These are phyloP conservation scores for Corella eumyota DNA, from an alignment of 23 tunicate species.

Conservation along the genomic window DNA sequence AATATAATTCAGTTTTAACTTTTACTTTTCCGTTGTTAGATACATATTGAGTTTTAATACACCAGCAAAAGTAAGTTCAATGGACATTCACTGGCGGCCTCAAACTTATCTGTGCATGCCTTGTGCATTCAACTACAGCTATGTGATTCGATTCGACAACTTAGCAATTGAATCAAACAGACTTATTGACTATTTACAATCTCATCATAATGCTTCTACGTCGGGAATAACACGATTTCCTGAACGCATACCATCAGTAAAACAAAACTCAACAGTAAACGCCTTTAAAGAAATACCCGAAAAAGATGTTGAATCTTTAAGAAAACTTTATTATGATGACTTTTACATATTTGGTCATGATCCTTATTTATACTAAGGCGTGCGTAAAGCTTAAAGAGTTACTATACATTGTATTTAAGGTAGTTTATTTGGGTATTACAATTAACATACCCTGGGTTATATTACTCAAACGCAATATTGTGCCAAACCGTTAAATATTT, in stretches of 20 bases:
- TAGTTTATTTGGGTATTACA: too few species aligned
- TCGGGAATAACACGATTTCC: slow-evolving; percentile 27
- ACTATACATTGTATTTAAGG: too few species aligned
- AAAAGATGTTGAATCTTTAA: slow-evolving; percentile 10
- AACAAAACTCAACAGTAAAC: slow-evolving; percentile 1
- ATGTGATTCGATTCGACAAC: slow-evolving; percentile 50
- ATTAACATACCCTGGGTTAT: too few species aligned
- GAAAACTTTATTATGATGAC: slow-evolving; percentile 33
- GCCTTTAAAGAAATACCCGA: slow-evolving; percentile 19
- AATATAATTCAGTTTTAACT: too few species aligned
- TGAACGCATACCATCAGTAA: not conserved
- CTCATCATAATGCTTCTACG: not conserved
- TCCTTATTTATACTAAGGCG: slow-evolving; percentile 22
- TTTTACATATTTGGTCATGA: slow-evolving; percentile 32
- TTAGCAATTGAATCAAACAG: slow-evolving; percentile 35
- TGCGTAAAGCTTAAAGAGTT: too few species aligned
- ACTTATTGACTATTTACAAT: slow-evolving; percentile 33
- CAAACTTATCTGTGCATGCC: slow-evolving; percentile 45
- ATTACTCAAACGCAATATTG: too few species aligned
- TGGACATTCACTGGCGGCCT: slow-evolving; percentile 80
- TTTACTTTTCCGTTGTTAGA: too few species aligned
- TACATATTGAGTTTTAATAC: too few species aligned
- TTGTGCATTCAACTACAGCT: slow-evolving; percentile 49
- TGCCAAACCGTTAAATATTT: too few species aligned
- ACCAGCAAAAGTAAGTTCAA: too few species aligned